Conservation (phyloP, 2,113 vertebrate genomes). For the Nymphicus hollandicus region DNA sequence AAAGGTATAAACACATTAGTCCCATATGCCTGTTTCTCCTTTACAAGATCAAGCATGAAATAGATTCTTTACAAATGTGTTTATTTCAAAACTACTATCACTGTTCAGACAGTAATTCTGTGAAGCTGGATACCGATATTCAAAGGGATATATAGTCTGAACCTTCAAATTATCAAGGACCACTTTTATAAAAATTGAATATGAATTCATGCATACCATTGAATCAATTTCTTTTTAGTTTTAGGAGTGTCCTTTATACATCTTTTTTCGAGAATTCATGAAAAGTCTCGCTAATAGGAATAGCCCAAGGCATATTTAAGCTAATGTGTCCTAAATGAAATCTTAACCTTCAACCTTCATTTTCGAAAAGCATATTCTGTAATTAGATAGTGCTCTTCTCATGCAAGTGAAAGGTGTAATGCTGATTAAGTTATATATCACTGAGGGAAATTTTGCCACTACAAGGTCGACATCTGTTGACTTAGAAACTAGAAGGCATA, state of each 20-base stretch:
- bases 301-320: constrained; percentile 68
- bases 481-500: constrained; percentile 56
- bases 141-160: constrained; percentile 23
- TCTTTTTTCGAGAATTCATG: constrained; percentile 60
- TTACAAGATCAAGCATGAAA: not conserved
- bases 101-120: not conserved
- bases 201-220: constrained; percentile 62
- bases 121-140: not conserved
- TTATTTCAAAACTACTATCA: not conserved
- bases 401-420: constrained; percentile 61
- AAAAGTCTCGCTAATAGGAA: constrained; percentile 58
- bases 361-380: constrained; percentile 65
- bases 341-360: constrained; percentile 75
- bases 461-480: constrained; percentile 73
- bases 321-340: constrained; percentile 73
- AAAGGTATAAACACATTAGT: not conserved
- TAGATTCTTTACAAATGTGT: not conserved
- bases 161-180: constrained; percentile 26
- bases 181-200: constrained; percentile 62
- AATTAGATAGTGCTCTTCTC: constrained; percentile 64
- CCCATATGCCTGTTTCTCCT: not conserved
- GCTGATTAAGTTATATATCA: constrained; percentile 69
- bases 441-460: constrained; percentile 61
- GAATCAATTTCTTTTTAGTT: constrained; percentile 56
- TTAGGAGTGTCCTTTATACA: constrained; percentile 46